phyloP scores from a whole-genome alignment of 1,140 invertebrate genomes.

The Lineus longissimus region DNA sequence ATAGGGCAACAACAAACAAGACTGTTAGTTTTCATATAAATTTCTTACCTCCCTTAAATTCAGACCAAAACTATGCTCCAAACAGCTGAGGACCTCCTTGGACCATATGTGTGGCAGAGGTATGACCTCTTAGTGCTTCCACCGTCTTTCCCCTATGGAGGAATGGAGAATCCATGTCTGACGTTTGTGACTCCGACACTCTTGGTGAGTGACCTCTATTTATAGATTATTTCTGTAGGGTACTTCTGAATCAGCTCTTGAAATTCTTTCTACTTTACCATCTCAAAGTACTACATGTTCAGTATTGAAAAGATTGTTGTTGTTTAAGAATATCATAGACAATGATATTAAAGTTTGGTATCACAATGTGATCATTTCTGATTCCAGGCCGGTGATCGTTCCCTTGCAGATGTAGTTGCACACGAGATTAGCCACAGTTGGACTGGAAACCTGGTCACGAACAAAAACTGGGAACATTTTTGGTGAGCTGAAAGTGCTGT shows the following conservation, averaged over 20 bases:
- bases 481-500: conserved; percentile 64
- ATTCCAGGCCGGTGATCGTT: conserved; percentile 85
- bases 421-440: conserved; percentile 95
- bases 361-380: too few relatives aligned
- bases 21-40: too few relatives aligned
- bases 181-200: conserved; percentile 92
- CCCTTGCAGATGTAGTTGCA: conserved; percentile 79
- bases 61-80: conserved; percentile 77
- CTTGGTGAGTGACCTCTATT: conserved; percentile 59
- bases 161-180: conserved; percentile 96
- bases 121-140: conserved; percentile 88
- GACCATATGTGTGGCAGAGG: conserved; percentile 55
- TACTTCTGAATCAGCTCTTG: too few relatives aligned
- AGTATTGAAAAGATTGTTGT: background rate
- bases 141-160: conserved; percentile 90
- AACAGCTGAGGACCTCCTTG: conserved; percentile 69
- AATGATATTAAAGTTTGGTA: too few relatives aligned
- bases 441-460: conserved; percentile 90
- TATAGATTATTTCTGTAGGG: conserved; percentile 6
- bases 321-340: too few relatives aligned
- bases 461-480: conserved; percentile 89
- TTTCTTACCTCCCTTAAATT: background rate
- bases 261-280: too few relatives aligned
- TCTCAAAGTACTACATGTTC: background rate
- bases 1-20: background rate